Evolutionary conservation across 2,797 vertebrate species (phyloP).

Genomic region (Eupleurogrammus muticus): DNA sequence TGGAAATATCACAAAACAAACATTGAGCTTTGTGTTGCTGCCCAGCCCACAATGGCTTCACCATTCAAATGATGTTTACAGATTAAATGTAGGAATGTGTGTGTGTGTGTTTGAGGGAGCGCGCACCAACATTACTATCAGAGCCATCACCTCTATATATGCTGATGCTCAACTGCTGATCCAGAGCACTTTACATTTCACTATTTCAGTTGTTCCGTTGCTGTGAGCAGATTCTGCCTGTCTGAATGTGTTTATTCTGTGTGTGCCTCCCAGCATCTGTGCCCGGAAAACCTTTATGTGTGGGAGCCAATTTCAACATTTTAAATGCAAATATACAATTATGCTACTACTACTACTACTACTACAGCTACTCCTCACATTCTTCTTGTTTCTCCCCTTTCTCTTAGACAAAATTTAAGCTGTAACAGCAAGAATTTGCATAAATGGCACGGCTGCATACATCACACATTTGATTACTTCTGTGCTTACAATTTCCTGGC

Average conservation of each 20-base stretch:
- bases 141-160: conserved; percentile 5
- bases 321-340: neutral
- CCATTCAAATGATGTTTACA: conserved; percentile 38
- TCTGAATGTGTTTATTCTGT: neutral
- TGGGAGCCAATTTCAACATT: neutral
- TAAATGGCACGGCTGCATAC: neutral
- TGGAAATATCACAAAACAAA: conserved; percentile 49
- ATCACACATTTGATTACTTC: neutral
- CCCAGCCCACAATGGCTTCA: conserved; percentile 11
- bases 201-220: conserved; percentile 9
- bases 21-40: conserved; percentile 16
- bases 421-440: neutral
- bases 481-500: neutral
- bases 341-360: neutral
- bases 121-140: conserved; percentile 19
- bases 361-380: too few species aligned
- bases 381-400: too few species aligned
- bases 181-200: conserved; percentile 8
- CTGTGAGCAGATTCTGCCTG: conserved; percentile 2
- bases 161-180: conserved; percentile 16
- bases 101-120: conserved; percentile 12
- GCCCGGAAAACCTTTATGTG: too few species aligned
- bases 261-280: neutral
- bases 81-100: conserved; percentile 14
- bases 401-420: too few species aligned